Evolutionary conservation across 2,888 invertebrate genomes (phyloP).

Genomic region (Argyresthia goedartella): DNA sequence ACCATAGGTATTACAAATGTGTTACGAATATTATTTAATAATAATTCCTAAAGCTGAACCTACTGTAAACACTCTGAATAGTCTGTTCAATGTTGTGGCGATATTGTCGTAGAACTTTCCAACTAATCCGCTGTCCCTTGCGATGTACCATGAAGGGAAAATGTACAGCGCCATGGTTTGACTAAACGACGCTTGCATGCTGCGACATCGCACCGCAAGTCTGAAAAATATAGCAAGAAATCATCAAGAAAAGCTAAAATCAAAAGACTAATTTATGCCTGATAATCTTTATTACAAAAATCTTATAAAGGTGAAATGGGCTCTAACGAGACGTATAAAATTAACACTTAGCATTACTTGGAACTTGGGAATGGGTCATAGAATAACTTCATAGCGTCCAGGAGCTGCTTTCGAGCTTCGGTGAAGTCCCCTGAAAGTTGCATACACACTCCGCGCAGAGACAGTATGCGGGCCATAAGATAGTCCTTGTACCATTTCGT

Average conservation of each 20-base stretch:
- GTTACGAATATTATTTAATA: too few relatives aligned
- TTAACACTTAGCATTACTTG: constrained; percentile 17
- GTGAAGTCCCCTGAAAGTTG: constrained; percentile 32
- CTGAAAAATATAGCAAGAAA: constrained; percentile 13
- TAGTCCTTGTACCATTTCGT: constrained; percentile 36
- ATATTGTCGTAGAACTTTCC: constrained; percentile 36
- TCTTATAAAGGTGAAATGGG: too few relatives aligned
- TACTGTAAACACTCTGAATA: constrained; percentile 20
- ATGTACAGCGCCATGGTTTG: constrained; percentile 28
- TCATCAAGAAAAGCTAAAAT: too few relatives aligned
- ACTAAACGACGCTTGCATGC: constrained; percentile 22
- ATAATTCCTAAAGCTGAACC: too few relatives aligned
- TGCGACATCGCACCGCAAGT: constrained; percentile 17
- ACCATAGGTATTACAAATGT: too few relatives aligned
- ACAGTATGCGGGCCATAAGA: constrained; percentile 30
- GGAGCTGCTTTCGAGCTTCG: constrained; percentile 33
- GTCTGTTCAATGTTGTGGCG: constrained; percentile 24
- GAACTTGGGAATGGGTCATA: constrained; percentile 33
- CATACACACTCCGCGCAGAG: constrained; percentile 36
- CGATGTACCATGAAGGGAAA: constrained; percentile 24
- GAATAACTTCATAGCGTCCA: constrained; percentile 36
- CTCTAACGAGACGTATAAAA: neutral
- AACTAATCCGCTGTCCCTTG: constrained; percentile 21
- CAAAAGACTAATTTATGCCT: too few relatives aligned
- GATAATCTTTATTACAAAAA: too few relatives aligned